phyloP scores from a whole-genome alignment of 1,140 invertebrate genomes.

The Maconellicoccus hirsutus region DNA sequence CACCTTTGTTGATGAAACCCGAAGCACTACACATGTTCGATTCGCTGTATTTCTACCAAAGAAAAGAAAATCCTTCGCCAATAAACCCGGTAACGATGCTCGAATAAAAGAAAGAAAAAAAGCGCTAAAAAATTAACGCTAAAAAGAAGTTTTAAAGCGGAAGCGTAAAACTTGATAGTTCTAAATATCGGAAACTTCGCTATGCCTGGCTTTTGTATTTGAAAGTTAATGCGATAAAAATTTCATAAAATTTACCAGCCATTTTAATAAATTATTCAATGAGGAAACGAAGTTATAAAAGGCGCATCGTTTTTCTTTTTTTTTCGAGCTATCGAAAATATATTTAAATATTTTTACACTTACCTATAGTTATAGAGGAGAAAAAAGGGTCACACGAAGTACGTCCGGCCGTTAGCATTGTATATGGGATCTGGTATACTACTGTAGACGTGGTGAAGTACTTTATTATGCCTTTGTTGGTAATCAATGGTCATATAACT shows the following conservation, averaged over 20 bases:
- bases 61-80: too few species aligned
- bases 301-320: background rate
- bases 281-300: background rate
- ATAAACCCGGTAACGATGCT: too few species aligned
- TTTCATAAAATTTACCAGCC: background rate
- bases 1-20: too few species aligned
- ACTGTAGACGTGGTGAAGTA: slow-evolving; percentile 42
- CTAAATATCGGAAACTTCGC: background rate
- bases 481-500: slow-evolving; percentile 34
- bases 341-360: background rate
- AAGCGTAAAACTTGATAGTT: background rate
- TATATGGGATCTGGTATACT: slow-evolving; percentile 41
- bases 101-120: background rate
- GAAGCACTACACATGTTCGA: too few species aligned
- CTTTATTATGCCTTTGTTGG: slow-evolving; percentile 33
- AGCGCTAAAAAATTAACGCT: background rate
- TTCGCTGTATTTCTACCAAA: too few species aligned
- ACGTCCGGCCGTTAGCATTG: slow-evolving; percentile 31
- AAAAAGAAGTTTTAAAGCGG: background rate
- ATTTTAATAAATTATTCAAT: background rate
- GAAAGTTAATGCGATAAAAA: background rate
- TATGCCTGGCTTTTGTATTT: too few species aligned
- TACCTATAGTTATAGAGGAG: background rate
- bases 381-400: slow-evolving; percentile 29
- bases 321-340: background rate